A percentile compares a stretch with the other conserved stretches of the same genome.
phyloP scores from a whole-genome alignment of 2,888 invertebrate species.

The Noctua comes region DNA sequence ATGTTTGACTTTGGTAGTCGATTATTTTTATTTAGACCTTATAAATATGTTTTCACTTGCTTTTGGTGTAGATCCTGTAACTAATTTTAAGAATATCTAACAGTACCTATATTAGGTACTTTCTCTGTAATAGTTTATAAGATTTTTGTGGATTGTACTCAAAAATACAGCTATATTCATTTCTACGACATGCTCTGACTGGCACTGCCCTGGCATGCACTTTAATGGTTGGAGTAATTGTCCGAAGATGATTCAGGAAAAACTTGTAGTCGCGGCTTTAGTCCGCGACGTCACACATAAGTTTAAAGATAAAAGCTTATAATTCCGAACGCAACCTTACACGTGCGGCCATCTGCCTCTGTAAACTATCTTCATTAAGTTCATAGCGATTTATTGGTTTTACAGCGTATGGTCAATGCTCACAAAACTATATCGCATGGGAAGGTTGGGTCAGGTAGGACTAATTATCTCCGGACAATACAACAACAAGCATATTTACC shows the following conservation, averaged over 20 bases:
- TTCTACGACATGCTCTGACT: background rate
- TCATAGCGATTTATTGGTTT: background rate
- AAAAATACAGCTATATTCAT: background rate
- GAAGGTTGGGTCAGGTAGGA: background rate
- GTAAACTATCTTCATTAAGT: background rate
- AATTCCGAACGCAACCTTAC: background rate
- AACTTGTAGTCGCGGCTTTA: background rate
- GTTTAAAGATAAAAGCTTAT: background rate
- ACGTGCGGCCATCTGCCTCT: background rate
- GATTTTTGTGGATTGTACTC: conserved; percentile 19
- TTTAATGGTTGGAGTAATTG: background rate
- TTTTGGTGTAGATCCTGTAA: conserved; percentile 13
- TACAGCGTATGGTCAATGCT: background rate
- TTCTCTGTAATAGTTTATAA: conserved; percentile 19
- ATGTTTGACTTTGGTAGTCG: background rate
- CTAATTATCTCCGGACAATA: no score
- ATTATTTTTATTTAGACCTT: conserved; percentile 11
- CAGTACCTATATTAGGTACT: conserved; percentile 52
- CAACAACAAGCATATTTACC: background rate
- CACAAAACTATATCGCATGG: background rate
- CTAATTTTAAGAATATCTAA: background rate
- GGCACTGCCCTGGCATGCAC: background rate
- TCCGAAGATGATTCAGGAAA: background rate
- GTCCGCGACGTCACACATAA: background rate
- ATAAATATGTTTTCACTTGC: background rate